These are phyloP conservation scores for Kryptolebias marmoratus DNA, from an alignment of 2,113 vertebrate genomes.

Conservation along the genomic window DNA sequence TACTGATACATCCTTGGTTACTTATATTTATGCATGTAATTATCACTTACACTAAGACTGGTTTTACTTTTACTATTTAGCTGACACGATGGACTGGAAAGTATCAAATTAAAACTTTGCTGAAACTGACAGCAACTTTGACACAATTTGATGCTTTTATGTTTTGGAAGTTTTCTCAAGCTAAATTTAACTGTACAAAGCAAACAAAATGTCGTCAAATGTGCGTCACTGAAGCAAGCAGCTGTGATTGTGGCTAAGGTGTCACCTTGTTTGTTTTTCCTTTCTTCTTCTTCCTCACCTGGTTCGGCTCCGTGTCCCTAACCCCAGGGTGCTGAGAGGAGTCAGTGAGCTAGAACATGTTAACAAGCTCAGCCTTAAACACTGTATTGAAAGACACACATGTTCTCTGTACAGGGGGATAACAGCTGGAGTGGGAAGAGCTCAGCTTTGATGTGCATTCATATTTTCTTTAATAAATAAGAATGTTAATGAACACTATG, in stretches of 20 bases:
- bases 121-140: not conserved
- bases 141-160: not conserved
- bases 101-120: not conserved
- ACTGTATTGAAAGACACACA: slow-evolving; percentile 74
- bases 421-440: not conserved
- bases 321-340: slow-evolving; percentile 74
- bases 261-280: slow-evolving; percentile 78
- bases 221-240: slow-evolving; percentile 45
- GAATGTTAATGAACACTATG: too few relatives aligned
- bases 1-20: not conserved
- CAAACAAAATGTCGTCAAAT: slow-evolving; percentile 2
- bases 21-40: too few relatives aligned
- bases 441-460: not conserved
- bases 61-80: not conserved
- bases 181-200: not conserved
- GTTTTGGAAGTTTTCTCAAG: not conserved
- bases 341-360: slow-evolving; percentile 82
- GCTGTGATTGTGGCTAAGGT: slow-evolving; percentile 63
- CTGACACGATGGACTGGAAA: too few relatives aligned
- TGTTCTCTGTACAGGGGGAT: slow-evolving; percentile 23
- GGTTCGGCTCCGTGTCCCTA: slow-evolving; percentile 37
- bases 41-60: too few relatives aligned
- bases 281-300: slow-evolving; percentile 73
- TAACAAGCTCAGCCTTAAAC: slow-evolving; percentile 75
- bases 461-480: not conserved